These are phyloP conservation scores for Astreopora myriophthalma DNA, from an alignment of 64 coral and sea anemone species.

Conservation along the genomic window DNA sequence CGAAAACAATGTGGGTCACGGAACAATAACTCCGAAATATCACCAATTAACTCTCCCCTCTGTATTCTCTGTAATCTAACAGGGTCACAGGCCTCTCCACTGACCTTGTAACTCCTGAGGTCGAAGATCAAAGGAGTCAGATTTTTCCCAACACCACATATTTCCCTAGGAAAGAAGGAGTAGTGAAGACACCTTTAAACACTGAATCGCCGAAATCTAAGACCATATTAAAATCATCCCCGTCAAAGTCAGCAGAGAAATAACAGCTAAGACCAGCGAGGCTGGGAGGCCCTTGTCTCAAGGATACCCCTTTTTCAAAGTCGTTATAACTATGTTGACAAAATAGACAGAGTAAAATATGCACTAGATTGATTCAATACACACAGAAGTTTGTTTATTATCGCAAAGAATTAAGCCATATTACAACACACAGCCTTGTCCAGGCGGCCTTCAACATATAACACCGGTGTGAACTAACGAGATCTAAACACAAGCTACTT, in stretches of 20 bases:
- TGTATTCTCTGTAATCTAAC: background rate
- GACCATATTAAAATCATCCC: background rate
- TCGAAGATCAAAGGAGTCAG: conserved; percentile 5
- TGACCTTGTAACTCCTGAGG: conserved; percentile 1
- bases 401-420: background rate
- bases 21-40: background rate
- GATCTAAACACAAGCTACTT: conserved; percentile 18
- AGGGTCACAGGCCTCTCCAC: conserved; percentile 1
- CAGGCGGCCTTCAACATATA: background rate
- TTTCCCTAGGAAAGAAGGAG: background rate
- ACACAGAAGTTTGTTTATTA: background rate
- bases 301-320: conserved; percentile 26
- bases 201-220: background rate
- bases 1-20: background rate
- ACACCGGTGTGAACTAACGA: conserved; percentile 19
- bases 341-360: conserved; percentile 24
- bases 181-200: background rate
- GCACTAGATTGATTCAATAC: background rate
- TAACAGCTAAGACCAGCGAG: conserved; percentile 19
- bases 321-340: conserved; percentile 14
- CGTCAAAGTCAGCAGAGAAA: conserved; percentile 28
- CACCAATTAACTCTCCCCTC: conserved; percentile 3
- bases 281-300: conserved; percentile 2
- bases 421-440: conserved; percentile 2
- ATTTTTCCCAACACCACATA: background rate